Conservation (phyloP, 2,888 invertebrate genomes). For the Drosophila kanekoi region DNA sequence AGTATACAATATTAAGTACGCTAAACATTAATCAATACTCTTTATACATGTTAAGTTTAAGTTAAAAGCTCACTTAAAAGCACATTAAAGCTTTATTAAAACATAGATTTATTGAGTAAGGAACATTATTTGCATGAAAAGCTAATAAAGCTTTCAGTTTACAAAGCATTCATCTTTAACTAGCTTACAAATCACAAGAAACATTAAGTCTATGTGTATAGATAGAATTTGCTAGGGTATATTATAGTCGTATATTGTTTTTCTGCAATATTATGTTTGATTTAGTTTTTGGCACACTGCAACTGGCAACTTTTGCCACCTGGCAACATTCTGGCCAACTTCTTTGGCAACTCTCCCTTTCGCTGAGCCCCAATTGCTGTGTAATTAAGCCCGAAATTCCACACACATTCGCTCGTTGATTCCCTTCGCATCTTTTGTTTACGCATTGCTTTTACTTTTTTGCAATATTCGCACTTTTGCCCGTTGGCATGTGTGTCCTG, state of each 20-base stretch:
- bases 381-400: conserved; percentile 57
- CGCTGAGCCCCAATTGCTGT: conserved; percentile 26
- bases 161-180: no score
- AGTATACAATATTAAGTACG: no score
- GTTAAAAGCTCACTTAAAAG: background rate
- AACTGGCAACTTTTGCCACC: conserved; percentile 26
- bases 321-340: conserved; percentile 28
- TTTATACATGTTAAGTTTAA: no score
- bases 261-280: background rate
- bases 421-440: conserved; percentile 42
- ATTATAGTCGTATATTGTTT: background rate
- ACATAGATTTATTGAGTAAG: background rate
- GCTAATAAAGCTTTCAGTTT: no score
- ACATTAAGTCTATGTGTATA: no score
- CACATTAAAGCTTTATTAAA: background rate
- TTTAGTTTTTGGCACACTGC: conserved; percentile 12
- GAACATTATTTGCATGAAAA: background rate
- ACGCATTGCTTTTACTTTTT: conserved; percentile 43
- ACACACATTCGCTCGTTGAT: conserved; percentile 28
- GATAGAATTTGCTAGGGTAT: conserved; percentile 2
- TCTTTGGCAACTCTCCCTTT: conserved; percentile 42
- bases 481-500: conserved; percentile 19
- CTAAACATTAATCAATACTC: no score
- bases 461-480: conserved; percentile 59
- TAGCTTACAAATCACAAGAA: no score